phyloP scores from a whole-genome alignment of 2,888 invertebrate genomes.

The Drosophila stalkeri region DNA sequence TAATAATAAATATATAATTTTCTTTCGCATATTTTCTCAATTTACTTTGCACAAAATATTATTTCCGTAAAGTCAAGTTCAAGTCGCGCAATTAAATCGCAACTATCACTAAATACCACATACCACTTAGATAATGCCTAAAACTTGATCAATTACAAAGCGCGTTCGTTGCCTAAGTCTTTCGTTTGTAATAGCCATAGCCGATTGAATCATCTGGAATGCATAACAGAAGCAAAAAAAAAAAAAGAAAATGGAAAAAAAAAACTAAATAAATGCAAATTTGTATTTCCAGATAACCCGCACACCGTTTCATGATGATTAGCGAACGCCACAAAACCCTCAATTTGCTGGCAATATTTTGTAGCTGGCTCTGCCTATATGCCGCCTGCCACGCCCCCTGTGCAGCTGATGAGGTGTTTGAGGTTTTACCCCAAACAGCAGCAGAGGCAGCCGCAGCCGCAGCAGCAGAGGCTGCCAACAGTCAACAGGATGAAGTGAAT shows the following conservation, averaged over 20 bases:
- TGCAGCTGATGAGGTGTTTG: conserved; percentile 58
- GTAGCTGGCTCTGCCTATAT: conserved; percentile 49
- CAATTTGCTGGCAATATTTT: conserved; percentile 80
- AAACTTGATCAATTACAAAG: background rate
- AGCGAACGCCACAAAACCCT: conserved; percentile 82
- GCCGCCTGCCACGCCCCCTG: conserved; percentile 42
- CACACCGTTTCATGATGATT: conserved; percentile 70
- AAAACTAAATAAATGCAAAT: conserved; percentile 37
- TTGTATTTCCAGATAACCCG: conserved; percentile 55
- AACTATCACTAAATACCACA: background rate
- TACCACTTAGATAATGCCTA: background rate
- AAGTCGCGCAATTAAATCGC: too few relatives aligned
- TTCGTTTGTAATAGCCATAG: conserved; percentile 27
- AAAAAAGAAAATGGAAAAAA: background rate
- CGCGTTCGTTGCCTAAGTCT: conserved; percentile 40
- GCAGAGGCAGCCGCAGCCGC: conserved; percentile 21
- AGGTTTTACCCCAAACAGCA: conserved; percentile 65
- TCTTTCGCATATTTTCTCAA: too few relatives aligned
- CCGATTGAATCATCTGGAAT: conserved; percentile 57
- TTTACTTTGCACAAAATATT: too few relatives aligned
- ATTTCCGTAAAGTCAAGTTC: too few relatives aligned
- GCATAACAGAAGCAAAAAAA: conserved; percentile 42
- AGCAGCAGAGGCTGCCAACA: conserved; percentile 41
- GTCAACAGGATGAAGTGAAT: conserved; percentile 74
- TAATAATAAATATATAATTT: too few relatives aligned